A percentile compares a stretch with the other conserved stretches of the same genome.
phyloP scores from a whole-genome alignment of 2,113 vertebrate genomes.

The Pluvialis apricaria region DNA sequence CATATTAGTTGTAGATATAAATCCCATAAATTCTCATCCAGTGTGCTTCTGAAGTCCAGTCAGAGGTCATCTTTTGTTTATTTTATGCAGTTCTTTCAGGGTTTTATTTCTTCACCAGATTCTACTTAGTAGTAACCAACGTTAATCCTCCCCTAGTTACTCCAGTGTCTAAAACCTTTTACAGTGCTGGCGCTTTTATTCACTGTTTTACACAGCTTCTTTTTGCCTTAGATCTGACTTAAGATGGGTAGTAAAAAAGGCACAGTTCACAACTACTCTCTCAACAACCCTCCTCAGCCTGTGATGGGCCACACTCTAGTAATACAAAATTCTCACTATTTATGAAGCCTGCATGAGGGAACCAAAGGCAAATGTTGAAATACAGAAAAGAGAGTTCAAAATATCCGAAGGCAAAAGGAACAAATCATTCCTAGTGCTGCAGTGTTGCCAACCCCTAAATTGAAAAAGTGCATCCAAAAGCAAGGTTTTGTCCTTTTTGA shows the following conservation, averaged over 20 bases:
- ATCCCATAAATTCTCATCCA: not conserved
- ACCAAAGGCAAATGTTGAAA: not conserved
- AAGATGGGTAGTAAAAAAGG: not conserved
- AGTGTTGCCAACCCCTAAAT: not conserved
- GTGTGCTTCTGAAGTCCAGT: not conserved
- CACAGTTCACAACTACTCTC: not conserved
- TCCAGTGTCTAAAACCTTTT: not conserved
- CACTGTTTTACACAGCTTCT: not conserved
- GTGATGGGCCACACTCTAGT: not conserved
- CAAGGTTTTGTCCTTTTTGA: not conserved
- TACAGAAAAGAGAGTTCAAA: not conserved
- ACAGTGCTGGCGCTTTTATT: not conserved
- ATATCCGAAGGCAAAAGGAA: not conserved
- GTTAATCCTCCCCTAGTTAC: not conserved
- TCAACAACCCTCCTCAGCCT: not conserved
- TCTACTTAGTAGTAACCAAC: not conserved
- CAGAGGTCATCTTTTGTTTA: not conserved
- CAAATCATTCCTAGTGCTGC: not conserved
- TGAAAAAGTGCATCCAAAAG: not conserved
- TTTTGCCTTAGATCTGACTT: not conserved
- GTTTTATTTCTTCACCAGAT: not conserved
- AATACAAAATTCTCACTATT: not conserved
- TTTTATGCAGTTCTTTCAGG: not conserved
- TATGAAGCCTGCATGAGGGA: not conserved
- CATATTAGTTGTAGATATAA: not conserved